Conservation (phyloP, 1,140 invertebrate species). For the Proctacanthus coquilletti region DNA sequence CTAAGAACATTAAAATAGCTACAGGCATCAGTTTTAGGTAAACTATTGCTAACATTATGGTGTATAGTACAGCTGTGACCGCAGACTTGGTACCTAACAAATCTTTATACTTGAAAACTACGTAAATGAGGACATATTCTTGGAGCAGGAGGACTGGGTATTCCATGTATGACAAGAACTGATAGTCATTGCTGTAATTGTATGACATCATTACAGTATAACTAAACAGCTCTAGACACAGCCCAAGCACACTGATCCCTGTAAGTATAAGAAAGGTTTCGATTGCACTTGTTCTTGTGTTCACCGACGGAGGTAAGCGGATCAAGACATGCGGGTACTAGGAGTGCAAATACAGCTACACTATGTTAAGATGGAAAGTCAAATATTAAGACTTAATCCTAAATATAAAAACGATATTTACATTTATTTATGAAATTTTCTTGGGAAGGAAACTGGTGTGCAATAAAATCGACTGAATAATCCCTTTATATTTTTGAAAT, state of each 20-base stretch:
- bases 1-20: slow-evolving; percentile 37
- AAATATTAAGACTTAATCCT: no score
- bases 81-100: slow-evolving; percentile 34
- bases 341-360: no score
- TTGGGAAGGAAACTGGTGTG: no score
- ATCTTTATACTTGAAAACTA: slow-evolving; percentile 43
- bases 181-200: slow-evolving; percentile 47
- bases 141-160: slow-evolving; percentile 50
- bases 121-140: slow-evolving; percentile 44
- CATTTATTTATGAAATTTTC: no score
- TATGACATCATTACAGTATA: slow-evolving; percentile 52
- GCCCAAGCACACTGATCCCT: slow-evolving; percentile 20
- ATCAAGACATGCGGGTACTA: no score
- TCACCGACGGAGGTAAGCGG: no score
- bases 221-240: slow-evolving; percentile 35
- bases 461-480: no score
- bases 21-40: slow-evolving; percentile 38
- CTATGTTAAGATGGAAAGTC: no score
- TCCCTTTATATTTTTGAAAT: no score
- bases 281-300: background rate
- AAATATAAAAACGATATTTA: no score
- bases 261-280: slow-evolving; percentile 4
- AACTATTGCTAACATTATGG: slow-evolving; percentile 32
- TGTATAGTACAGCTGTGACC: slow-evolving; percentile 33
- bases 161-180: slow-evolving; percentile 48